Percentiles rank a stretch among this genome's conserved stretches.
Conservation (phyloP, 2,113 vertebrate genomes). For the Microtus montanus region DNA sequence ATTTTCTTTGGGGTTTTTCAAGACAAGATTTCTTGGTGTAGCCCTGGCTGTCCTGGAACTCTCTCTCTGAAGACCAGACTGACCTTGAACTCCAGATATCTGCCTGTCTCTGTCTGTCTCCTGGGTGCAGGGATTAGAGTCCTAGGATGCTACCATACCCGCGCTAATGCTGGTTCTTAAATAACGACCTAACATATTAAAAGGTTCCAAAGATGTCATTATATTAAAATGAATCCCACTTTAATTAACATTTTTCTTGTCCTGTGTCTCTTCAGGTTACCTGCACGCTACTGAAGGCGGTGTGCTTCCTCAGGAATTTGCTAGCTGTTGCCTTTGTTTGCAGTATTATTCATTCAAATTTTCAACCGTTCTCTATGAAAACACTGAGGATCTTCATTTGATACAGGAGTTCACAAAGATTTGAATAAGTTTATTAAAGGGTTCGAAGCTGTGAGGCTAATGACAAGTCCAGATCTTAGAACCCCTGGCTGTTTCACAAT, state of each 20-base stretch:
- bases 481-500: not conserved
- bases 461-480: conserved; percentile 9
- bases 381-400: not conserved
- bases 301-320: not conserved
- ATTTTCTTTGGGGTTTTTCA: not conserved
- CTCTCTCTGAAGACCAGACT: not conserved
- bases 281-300: conserved; percentile 25
- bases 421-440: not conserved
- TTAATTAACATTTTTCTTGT: not conserved
- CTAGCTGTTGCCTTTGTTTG: not conserved
- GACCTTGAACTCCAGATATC: not conserved
- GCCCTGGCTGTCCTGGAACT: not conserved
- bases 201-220: not conserved
- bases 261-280: not conserved
- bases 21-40: not conserved
- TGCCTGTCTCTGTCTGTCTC: not conserved
- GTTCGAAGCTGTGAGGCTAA: not conserved
- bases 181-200: not conserved
- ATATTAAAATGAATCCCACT: not conserved
- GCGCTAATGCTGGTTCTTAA: not conserved
- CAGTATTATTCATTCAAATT: not conserved
- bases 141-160: not conserved
- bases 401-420: not conserved
- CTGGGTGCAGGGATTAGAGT: not conserved
- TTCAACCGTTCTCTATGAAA: not conserved